Evolutionary conservation across 92 coral and sea anemone species (phyloP).

Genomic region (Porites lobata): DNA sequence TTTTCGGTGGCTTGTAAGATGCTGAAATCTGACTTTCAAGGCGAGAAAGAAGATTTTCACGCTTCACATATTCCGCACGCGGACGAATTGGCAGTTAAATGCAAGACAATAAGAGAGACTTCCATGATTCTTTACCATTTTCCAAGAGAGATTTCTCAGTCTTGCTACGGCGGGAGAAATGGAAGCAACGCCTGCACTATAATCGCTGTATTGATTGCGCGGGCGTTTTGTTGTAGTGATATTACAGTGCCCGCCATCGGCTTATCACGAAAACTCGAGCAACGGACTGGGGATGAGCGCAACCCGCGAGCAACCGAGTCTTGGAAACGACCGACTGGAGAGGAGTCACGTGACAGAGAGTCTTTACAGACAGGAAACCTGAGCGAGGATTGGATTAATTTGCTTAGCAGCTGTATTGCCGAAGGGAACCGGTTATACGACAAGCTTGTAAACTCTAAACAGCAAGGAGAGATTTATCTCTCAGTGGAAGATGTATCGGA

Average conservation of each 20-base stretch:
- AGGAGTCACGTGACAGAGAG: neutral
- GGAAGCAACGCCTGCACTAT: conserved; percentile 69
- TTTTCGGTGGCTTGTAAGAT: neutral
- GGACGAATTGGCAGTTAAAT: conserved; percentile 21
- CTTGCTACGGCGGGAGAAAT: conserved; percentile 63
- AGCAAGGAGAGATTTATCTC: conserved; percentile 46
- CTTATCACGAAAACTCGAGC: neutral
- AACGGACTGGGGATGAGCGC: neutral
- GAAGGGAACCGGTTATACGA: conserved; percentile 63
- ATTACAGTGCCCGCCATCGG: neutral
- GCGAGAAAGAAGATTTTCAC: neutral
- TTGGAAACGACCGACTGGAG: neutral
- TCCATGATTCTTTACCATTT: conserved; percentile 54
- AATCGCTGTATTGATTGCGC: conserved; percentile 63
- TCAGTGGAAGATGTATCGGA: conserved; percentile 66
- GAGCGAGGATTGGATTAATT: conserved; percentile 45
- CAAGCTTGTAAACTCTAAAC: conserved; percentile 32
- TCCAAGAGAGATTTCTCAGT: conserved; percentile 60
- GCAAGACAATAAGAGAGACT: conserved; percentile 32
- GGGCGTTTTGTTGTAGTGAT: conserved; percentile 37
- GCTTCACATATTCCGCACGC: neutral
- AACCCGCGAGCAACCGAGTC: neutral
- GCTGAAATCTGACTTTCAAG: neutral
- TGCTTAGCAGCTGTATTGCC: conserved; percentile 49
- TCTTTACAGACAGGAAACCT: conserved; percentile 29